These are phyloP conservation scores for Ceuthmochares aereus DNA, from an alignment of 2,113 vertebrate genomes.

Conservation along the genomic window DNA sequence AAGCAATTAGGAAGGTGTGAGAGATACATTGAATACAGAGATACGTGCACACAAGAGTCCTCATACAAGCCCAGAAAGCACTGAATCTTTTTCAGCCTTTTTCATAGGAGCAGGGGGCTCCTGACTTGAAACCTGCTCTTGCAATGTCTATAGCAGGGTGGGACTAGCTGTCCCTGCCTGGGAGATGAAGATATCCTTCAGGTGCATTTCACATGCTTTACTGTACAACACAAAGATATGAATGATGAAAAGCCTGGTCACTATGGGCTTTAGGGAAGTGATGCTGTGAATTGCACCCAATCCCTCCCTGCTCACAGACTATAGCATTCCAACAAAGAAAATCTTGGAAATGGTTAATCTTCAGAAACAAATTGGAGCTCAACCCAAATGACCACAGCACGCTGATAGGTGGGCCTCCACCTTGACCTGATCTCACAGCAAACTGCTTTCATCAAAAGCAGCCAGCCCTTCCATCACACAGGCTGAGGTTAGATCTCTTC, in stretches of 20 bases:
- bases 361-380: background rate
- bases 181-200: background rate
- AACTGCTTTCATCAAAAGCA: background rate
- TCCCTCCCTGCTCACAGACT: background rate
- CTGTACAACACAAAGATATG: background rate
- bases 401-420: background rate
- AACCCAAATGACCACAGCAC: background rate
- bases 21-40: background rate
- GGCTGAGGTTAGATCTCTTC: background rate
- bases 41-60: background rate
- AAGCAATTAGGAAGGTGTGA: background rate
- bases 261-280: background rate
- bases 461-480: background rate
- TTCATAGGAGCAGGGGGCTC: background rate
- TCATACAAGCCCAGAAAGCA: background rate
- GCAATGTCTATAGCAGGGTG: background rate
- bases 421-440: background rate
- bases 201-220: background rate
- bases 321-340: background rate
- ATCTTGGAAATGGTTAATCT: background rate
- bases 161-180: background rate
- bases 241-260: background rate
- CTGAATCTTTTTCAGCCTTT: background rate
- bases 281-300: background rate
- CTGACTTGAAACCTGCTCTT: background rate